Evolutionary conservation across 2,113 vertebrate species (phyloP), one percentile per base, ranked within the genome.

Genomic region (Grus americana): DNA sequence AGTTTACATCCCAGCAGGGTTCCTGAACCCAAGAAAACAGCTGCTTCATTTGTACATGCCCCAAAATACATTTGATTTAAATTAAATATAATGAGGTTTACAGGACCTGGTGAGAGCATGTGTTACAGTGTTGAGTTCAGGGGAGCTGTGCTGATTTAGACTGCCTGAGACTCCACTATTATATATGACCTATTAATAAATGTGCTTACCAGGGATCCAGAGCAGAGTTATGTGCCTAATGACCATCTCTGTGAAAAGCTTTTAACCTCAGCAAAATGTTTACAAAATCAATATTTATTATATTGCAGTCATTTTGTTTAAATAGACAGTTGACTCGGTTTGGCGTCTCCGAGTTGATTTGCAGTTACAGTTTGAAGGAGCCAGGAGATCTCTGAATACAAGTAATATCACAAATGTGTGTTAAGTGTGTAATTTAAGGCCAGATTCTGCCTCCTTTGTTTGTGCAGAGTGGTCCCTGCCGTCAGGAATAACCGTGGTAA

Each of bases 121-220:
- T 8, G 42, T 49, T 63, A n/a, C 17, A 2, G 61, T 1, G 11
- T 32, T 3, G 6, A 40, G 16, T n/a, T 89, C 19, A 29, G 36
- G 38, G 34, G 15, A 27, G 16, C 73, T 75, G 11, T 15, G 54
- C 63, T 71, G 59, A 6, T 58, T 66, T 8, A 22, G 2, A 4
- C 21, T 66, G n/a, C 24, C 38, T 20, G 15, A 30, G 44, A 10
- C 14, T 79, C 62, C 2, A 1, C 58, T 20, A 0, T 20, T 11
- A 82, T 72, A 8, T 38, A 10, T 18, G 16, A 12, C 15, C 58
- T 46, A 17, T 26, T 49, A 75, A 47, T 90, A 62, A 70, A 58
- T 9, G 36, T n/a, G 32, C 62, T 58, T 76, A 8, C 14, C 75
- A 15, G 63, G 75, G 54, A 14, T 34, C 12, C 3, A 4, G 44